A percentile compares a stretch with the other conserved stretches of the same genome.
phyloP scores from a whole-genome alignment of 2,797 vertebrate species.

The Dromococcyx pavoninus region DNA sequence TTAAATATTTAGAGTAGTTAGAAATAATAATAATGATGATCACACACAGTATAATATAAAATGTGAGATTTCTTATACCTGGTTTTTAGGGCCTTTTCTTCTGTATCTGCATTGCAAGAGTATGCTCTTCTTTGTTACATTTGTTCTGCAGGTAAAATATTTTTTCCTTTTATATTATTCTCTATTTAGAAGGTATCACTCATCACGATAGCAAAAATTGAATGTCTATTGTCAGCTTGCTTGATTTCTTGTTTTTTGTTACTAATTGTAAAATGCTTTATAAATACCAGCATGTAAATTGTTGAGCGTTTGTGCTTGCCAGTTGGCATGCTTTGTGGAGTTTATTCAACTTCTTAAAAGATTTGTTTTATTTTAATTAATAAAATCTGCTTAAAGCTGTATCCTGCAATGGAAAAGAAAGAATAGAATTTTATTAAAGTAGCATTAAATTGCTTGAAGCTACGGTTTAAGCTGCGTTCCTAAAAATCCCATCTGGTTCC shows the following conservation, averaged over 20 bases:
- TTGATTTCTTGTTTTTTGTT: background rate
- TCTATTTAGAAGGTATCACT: background rate
- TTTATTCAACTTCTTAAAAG: conserved; percentile 58
- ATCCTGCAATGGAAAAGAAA: conserved; percentile 6
- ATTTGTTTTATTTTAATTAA: background rate
- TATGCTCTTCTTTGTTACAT: background rate
- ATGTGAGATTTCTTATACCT: background rate
- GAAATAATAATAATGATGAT: background rate
- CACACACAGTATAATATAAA: background rate
- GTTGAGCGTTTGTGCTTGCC: conserved; percentile 29
- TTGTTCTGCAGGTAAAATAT: background rate
- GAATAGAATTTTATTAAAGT: background rate
- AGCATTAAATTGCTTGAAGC: background rate
- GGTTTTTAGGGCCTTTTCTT: background rate
- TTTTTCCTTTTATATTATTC: background rate
- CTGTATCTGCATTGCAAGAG: background rate
- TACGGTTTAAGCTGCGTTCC: background rate
- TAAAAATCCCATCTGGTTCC: background rate
- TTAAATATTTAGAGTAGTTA: background rate
- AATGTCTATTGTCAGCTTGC: background rate
- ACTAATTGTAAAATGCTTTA: conserved; percentile 49
- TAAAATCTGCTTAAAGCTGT: conserved; percentile 22
- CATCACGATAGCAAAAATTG: background rate
- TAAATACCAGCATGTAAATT: conserved; percentile 26
- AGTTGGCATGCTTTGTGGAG: conserved; percentile 40